Base-by-base conservation (phyloP, 2,113 vertebrate species). In the Dinomys branickii region DNA sequence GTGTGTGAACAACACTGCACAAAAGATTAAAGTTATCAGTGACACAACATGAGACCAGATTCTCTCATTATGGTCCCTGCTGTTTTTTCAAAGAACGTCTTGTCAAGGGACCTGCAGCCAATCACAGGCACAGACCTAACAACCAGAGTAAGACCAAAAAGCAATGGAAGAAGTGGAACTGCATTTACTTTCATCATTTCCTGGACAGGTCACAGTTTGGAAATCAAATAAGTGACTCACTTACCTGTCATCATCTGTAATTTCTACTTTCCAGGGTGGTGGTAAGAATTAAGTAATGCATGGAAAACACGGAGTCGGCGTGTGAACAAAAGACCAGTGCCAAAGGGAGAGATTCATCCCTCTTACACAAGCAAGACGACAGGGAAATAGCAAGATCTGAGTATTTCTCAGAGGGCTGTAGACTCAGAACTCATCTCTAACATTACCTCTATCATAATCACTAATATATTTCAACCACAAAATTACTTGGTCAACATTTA, bases 401-500 rank as follows among this genome's bases (percentile, higher is more conserved):
- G 47, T 17, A 33, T 33, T 92, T 65, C 58, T 77, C 41, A 56
- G 4, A n/a, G 80, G 26, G 67, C 22, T 44, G 6, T 44, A 5
- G 28, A 67, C 44, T 54, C 77, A 52, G 67, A 19, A 41, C 12
- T 61, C 47, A 33, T 12, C 67, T 81, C 50, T 14, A 38, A 38
- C 4, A 61, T 24, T 38, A 30, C 28, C 9, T 38, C 71, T 58
- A 44, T 9, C 50, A 8, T 35, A 41, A 75, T 26, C 26, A 73
- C 59, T 54, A 81, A 69, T 16, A 11, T 59, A 81, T 84, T 38
- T 75, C 33, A 35, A n/a, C 19, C 67, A 73, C 44, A 97, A 65
- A 47, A 0, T 38, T 69, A 90, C 3, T 2, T 85, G 50, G 86
- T 61, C 44, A 80, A 65, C 28, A 92, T 81, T 33, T 63, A 24